phyloP scores from a whole-genome alignment of 2,888 invertebrate genomes.

The Enoplolaimus lenunculus region DNA sequence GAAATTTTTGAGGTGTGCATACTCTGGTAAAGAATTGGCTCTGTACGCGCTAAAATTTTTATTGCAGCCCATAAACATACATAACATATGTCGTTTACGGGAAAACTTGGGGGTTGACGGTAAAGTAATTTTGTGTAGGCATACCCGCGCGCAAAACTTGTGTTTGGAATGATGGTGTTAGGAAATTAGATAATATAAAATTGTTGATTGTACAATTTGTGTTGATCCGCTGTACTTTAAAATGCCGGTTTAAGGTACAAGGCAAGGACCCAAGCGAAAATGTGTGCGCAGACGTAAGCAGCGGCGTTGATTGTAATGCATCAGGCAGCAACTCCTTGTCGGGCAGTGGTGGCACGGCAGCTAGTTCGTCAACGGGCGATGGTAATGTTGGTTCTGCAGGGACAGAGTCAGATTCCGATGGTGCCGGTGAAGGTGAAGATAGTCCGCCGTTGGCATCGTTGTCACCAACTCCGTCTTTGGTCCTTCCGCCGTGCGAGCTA shows the following conservation, averaged over 20 bases:
- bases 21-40: too few relatives aligned
- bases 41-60: too few relatives aligned
- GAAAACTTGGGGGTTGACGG: too few relatives aligned
- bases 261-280: slow-evolving; percentile 68
- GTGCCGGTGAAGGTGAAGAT: slow-evolving; percentile 43
- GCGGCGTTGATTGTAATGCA: neutral
- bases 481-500: slow-evolving; percentile 84
- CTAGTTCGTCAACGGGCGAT: neutral
- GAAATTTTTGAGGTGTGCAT: too few relatives aligned
- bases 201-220: too few relatives aligned
- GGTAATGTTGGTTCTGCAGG: slow-evolving; percentile 49
- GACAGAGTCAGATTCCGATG: slow-evolving; percentile 83
- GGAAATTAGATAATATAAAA: too few relatives aligned
- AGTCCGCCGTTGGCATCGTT: neutral
- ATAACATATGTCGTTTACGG: too few relatives aligned
- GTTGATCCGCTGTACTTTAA: too few relatives aligned
- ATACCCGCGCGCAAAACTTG: too few relatives aligned
- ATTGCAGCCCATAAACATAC: too few relatives aligned
- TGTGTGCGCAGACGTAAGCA: neutral
- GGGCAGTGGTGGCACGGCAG: neutral
- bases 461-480: slow-evolving; percentile 60
- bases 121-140: too few relatives aligned
- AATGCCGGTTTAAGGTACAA: slow-evolving; percentile 64
- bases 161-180: too few relatives aligned
- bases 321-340: neutral